Conservation (phyloP, 2,888 invertebrate genomes). For the Pediacus dermestoides region DNA sequence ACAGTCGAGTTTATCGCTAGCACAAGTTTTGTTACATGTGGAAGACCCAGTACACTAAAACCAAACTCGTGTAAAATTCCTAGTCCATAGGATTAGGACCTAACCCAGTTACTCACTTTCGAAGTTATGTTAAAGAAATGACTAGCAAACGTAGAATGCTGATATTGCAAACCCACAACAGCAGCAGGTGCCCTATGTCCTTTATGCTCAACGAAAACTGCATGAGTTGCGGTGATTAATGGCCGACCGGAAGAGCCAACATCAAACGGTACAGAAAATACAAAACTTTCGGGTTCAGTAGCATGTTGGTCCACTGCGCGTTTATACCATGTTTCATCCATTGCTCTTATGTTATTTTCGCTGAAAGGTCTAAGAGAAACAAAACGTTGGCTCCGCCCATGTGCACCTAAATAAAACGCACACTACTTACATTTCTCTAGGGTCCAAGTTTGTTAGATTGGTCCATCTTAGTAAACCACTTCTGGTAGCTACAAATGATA, state of each 20-base stretch:
- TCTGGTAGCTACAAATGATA: slow-evolving; percentile 86
- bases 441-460: slow-evolving; percentile 49
- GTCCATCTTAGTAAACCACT: slow-evolving; percentile 87
- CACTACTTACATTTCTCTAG: slow-evolving; percentile 66
- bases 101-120: slow-evolving; percentile 55
- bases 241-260: slow-evolving; percentile 57
- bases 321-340: slow-evolving; percentile 88
- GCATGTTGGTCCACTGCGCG: slow-evolving; percentile 86
- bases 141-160: slow-evolving; percentile 74
- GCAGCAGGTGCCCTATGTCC: slow-evolving; percentile 84
- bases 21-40: slow-evolving; percentile 77
- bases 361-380: slow-evolving; percentile 67
- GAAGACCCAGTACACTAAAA: slow-evolving; percentile 60
- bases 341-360: slow-evolving; percentile 73
- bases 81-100: slow-evolving; percentile 30
- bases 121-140: slow-evolving; percentile 84
- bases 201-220: slow-evolving; percentile 80
- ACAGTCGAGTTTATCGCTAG: slow-evolving; percentile 84
- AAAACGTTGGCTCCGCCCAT: not conserved
- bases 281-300: slow-evolving; percentile 84
- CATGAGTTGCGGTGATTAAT: slow-evolving; percentile 84
- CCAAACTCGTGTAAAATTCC: slow-evolving; percentile 17
- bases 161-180: slow-evolving; percentile 88
- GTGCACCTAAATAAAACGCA: not conserved
- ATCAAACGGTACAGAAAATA: slow-evolving; percentile 83